Evolutionary conservation across 2,113 vertebrate species (phyloP), one percentile per base, ranked within the genome.

Genomic region (Ceyx cyanopectus): DNA sequence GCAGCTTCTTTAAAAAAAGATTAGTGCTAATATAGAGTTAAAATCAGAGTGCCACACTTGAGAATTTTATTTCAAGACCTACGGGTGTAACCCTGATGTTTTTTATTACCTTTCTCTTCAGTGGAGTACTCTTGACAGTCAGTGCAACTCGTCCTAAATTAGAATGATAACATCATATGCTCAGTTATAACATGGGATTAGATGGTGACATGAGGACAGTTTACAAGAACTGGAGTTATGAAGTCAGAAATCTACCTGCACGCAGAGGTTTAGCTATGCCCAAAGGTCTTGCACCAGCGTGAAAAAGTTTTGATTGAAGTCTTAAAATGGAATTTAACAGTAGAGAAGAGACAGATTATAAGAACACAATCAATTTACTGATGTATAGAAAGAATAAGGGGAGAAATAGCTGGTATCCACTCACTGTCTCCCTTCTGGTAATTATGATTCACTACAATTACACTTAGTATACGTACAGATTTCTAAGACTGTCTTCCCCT

Each of bases 31-130:
- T 62, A 43, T 46, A 60, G 23, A 45, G n/a, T 50, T 83, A 14
- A 67, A 70, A 21, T 24, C 0, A 0, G 20, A 60, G 26, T 91
- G 50, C 9, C 20, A 65, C 14, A 14, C 8, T 12, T 41, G 32
- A 24, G 7, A 43, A 32, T n/a, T 69, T n/a, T 51, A 45, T 80
- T 90, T 88, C 53, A 72, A 46, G 29, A 43, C 12, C 7, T 65
- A 51, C 17, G 46, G 19, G 16, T 80, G 5, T 87, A 84, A 79
- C 13, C 4, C 8, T 68, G 14, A 15, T 79, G 51, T 48, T 60
- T 62, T 48, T 60, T 62, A 57, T 83, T 66, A 83, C 27, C 6
- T 29, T 94, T 65, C 62, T 65, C 32, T 91, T 89, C 24, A 43
- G 11, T 61, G 14, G 6, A 19, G 10, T 85, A 37, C 16, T 79